Base-by-base conservation (phyloP, 2,797 vertebrate species). In the Molossus alvarezi region DNA sequence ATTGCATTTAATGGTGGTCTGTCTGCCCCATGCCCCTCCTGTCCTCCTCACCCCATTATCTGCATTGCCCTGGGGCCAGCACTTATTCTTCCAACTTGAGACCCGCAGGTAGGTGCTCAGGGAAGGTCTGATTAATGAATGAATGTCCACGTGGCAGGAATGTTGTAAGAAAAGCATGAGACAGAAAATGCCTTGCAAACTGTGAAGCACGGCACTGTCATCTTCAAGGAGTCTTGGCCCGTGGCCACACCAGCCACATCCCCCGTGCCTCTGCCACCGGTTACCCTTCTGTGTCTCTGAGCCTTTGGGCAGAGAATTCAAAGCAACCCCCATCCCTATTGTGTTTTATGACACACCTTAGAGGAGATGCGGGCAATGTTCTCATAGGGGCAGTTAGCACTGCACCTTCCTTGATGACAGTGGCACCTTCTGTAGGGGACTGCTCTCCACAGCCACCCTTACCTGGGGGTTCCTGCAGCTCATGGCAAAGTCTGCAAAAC, bases 61-160 rank as follows among this genome's bases (percentile, higher is more conserved):
- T 23, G 41, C 55, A 6, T 20, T 33, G 7, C 48, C 25, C 37
- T 0, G 0, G 1, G 45, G 9, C 62, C 21, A 8, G 48, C 18
- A 8, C 17, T 51, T 45, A 0, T 23, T 72, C 37, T 53, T 65
- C 21, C 8, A 37, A 21, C 45, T 0, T 0, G 0, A 21, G 41
- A 33, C 48, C 9, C 7, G 20, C n/a, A 1, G 3, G 0, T 3
- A 21, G 29, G 20, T 3, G 15, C 53, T 18, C 76, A 13, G n/a
- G 5, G 33, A 69, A 80, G 51, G 25, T 51, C 60, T 48, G 71
- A 41, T 12, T 57, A 23, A 21, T 37, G 55, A 60, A 15, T 17
- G 55, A 21, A 33, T 17, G 81, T 17, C 18, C 48, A 0, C 0
- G 21, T 29, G 27, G 53, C 45, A 51, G 83, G 75, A 62, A 0